Base-by-base conservation (phyloP, 2,888 invertebrate genomes). In the Noctua comes region DNA sequence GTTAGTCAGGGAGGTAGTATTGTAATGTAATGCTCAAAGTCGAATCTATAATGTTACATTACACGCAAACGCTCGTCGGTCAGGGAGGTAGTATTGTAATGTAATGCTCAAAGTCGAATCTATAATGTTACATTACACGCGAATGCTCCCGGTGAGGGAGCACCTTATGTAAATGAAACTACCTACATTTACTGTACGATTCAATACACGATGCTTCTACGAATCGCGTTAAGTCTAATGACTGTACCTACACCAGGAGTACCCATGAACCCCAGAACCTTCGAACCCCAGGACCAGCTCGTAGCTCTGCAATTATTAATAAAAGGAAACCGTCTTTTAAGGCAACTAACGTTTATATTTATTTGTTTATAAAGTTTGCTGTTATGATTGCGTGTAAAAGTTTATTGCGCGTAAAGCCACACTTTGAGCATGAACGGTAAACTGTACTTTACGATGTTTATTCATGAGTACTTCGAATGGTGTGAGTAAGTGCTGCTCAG, bases 361-460 rank as follows among this genome's bases (percentile, higher is more conserved):
- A 86, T 83, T 80, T 51, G 80, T 82, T 83, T 78, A 77, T 87
- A 73, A 81, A 84, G 48, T 81, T 76, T 68, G 71, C 78, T 76
- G 76, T 87, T 82, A 78, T 85, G 80, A 80, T 79, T 73, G 68
- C 24, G 54, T 78, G 74, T 82, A 77, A 86, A 87, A 80, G 64
- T 82, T 88, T 73, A 88, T 75, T 43, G 69, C 73, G 72, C 75
- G 66, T 83, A 73, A 80, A 74, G 64, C 70, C 24, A 72, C 73
- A 76, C 73, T 73, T 70, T 46, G 64, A 68, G 72, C 31, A 46
- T 43, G 73, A 57, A 59, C 31, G 24, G 72, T 81, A 62, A 77
- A 82, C 36, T 62, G 71, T 65, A 69, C 13, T 65, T 72, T 54
- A 71, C 68, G 68, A 86, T 77, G 73, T 68, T 71, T 73, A 83